Percentiles rank a stretch among this genome's conserved stretches.
Conservation (phyloP, 2,113 vertebrate species). For the Zosterops borbonicus region DNA sequence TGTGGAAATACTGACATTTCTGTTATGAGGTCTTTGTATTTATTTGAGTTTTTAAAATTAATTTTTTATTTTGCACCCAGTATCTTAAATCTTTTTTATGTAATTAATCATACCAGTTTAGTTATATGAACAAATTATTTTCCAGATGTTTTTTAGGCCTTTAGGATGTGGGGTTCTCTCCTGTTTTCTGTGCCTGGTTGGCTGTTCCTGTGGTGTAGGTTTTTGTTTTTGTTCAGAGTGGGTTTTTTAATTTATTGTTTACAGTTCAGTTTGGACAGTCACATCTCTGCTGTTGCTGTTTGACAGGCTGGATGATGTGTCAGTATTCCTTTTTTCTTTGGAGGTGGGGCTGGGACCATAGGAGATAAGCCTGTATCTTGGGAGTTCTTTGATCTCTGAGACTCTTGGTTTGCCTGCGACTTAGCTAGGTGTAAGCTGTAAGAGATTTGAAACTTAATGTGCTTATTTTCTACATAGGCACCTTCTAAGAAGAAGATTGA, state of each 20-base stretch:
- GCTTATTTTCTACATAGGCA: conserved; percentile 74
- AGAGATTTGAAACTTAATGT: background rate
- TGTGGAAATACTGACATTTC: background rate
- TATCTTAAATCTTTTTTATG: background rate
- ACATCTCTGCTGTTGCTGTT: background rate
- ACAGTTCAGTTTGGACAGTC: background rate
- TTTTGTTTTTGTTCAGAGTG: background rate
- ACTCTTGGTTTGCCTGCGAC: background rate
- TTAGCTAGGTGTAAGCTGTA: background rate
- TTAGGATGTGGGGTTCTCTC: rapidly evolving
- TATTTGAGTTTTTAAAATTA: background rate
- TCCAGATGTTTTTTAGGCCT: background rate
- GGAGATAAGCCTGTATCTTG: background rate
- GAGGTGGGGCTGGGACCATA: background rate
- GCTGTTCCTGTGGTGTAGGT: background rate
- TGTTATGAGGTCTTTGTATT: background rate
- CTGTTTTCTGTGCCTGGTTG: background rate
- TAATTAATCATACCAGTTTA: background rate
- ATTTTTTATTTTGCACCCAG: rapidly evolving
- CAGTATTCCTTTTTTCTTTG: background rate
- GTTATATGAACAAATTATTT: background rate
- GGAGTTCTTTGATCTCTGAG: background rate
- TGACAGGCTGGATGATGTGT: background rate
- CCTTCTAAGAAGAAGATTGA: conserved; percentile 99
- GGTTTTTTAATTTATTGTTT: background rate